phyloP scores from a whole-genome alignment of 2,113 vertebrate genomes.

The Azemiops feae region DNA sequence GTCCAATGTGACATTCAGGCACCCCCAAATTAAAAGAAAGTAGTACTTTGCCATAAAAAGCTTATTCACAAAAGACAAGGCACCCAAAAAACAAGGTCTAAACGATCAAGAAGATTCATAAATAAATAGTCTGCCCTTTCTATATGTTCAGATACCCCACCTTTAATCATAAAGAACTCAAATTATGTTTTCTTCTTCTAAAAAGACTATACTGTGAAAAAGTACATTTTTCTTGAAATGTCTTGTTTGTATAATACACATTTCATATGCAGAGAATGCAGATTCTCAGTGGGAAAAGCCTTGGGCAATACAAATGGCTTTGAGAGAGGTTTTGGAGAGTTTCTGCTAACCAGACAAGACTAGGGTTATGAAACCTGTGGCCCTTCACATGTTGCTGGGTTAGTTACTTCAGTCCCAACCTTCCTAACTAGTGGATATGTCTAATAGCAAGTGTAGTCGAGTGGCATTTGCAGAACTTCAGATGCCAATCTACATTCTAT shows the following conservation, averaged over 20 bases:
- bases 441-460: neutral
- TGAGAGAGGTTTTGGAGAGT: neutral
- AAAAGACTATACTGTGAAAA: neutral
- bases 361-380: neutral
- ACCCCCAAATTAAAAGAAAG: neutral
- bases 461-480: neutral
- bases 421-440: neutral
- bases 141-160: neutral
- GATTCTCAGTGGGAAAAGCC: neutral
- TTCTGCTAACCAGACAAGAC: neutral
- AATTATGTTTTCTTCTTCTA: neutral
- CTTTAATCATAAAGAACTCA: neutral
- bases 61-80: neutral
- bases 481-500: neutral
- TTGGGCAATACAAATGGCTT: neutral
- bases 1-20: neutral
- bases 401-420: neutral
- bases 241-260: too few species aligned
- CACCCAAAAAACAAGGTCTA: neutral
- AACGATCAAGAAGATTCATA: neutral
- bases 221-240: neutral
- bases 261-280: neutral
- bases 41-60: neutral
- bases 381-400: neutral
- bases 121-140: neutral